phyloP scores from a whole-genome alignment of 2,113 vertebrate species.

The Machaerirhynchus nigripectus region DNA sequence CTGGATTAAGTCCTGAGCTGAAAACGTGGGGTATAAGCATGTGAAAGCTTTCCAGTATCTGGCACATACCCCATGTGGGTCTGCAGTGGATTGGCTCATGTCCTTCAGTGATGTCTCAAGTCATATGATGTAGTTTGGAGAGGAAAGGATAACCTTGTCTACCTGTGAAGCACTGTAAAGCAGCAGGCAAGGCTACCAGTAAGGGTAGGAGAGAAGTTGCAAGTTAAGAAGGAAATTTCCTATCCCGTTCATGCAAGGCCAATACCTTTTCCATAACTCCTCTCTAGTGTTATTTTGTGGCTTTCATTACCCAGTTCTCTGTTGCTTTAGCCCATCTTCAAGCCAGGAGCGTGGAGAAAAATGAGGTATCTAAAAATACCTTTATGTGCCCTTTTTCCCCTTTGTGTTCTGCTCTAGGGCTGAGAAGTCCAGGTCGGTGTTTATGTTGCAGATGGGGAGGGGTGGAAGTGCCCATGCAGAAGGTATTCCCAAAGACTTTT shows the following conservation, averaged over 20 bases:
- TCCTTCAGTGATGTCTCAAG: background rate
- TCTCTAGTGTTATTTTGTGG: background rate
- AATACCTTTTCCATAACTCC: background rate
- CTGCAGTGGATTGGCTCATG: background rate
- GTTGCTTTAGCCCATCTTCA: background rate
- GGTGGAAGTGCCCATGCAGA: background rate
- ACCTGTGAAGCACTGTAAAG: background rate
- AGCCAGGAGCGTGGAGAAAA: background rate
- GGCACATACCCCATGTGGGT: background rate
- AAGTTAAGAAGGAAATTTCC: background rate
- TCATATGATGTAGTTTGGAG: background rate
- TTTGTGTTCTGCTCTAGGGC: background rate
- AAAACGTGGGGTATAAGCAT: fast-evolving
- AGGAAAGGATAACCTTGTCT: background rate
- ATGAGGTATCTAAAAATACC: background rate
- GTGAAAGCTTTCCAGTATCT: background rate
- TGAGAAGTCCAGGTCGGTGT: background rate
- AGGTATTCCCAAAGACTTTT: background rate
- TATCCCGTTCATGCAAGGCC: background rate
- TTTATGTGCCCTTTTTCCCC: background rate
- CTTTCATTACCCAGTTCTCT: background rate
- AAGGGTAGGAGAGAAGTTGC: background rate
- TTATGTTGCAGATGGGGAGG: background rate
- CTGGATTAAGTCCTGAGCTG: background rate
- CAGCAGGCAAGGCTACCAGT: background rate